Conservation (phyloP, 2,113 vertebrate species). For the Chaenogobius annularis region DNA sequence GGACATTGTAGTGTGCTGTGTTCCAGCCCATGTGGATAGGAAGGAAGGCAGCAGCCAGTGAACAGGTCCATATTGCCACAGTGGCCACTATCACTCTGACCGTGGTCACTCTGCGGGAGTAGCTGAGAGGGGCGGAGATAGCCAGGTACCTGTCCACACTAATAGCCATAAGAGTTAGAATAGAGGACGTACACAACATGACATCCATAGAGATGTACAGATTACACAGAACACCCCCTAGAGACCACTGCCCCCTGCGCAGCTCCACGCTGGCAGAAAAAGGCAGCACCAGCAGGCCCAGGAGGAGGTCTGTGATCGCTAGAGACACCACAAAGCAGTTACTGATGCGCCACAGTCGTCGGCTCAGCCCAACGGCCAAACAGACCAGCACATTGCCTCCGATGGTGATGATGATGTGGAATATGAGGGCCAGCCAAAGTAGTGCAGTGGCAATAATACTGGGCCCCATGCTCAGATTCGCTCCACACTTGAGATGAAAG, state of each 20-base stretch:
- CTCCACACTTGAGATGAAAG: conserved; percentile 4
- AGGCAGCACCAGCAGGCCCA: conserved; percentile 90
- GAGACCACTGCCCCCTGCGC: conserved; percentile 75
- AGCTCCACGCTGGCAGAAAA: conserved; percentile 86
- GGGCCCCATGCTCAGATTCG: conserved; percentile 8
- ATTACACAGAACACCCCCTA: conserved; percentile 83
- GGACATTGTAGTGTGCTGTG: conserved; percentile 76
- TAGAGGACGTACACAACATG: conserved; percentile 90
- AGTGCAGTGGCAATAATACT: conserved; percentile 68
- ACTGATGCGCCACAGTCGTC: conserved; percentile 81
- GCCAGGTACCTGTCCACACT: conserved; percentile 92
- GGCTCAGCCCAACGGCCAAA: conserved; percentile 85
- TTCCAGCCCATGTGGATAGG: conserved; percentile 95
- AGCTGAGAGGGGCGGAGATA: conserved; percentile 85
- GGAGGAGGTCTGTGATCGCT: conserved; percentile 89
- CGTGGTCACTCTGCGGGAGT: conserved; percentile 81
- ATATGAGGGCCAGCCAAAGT: conserved; percentile 71
- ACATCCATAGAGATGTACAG: conserved; percentile 89
- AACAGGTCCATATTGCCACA: conserved; percentile 83
- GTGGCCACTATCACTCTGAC: conserved; percentile 78
- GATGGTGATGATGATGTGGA: conserved; percentile 83
- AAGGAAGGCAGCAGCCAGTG: conserved; percentile 85
- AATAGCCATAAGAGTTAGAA: conserved; percentile 92
- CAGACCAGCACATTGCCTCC: conserved; percentile 89
- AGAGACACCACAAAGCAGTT: conserved; percentile 92